phyloP scores from a whole-genome alignment of 1,140 invertebrate genomes.

The Drosophila pachea region DNA sequence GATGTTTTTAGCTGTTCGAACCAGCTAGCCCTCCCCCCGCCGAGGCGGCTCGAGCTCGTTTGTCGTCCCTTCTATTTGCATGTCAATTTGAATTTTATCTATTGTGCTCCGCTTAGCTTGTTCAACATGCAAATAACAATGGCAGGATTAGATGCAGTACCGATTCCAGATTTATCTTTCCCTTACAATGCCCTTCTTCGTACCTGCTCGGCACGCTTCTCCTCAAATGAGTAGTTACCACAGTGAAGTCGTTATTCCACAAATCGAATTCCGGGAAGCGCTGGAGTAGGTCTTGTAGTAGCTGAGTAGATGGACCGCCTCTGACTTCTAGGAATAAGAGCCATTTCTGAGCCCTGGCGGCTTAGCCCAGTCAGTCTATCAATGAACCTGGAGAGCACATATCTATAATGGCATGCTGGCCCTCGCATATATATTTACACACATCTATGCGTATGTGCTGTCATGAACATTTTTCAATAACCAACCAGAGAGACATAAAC shows the following conservation, averaged over 20 bases:
- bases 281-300: no score
- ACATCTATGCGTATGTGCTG: neutral
- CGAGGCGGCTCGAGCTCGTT: neutral
- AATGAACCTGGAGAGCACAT: no score
- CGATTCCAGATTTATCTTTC: constrained; percentile 9
- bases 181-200: neutral
- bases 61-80: constrained; percentile 63
- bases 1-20: constrained; percentile 54
- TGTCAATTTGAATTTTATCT: constrained; percentile 76
- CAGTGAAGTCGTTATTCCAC: no score
- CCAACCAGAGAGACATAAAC: constrained; percentile 40
- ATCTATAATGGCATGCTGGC: no score
- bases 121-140: constrained; percentile 64
- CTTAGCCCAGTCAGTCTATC: no score
- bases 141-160: constrained; percentile 55
- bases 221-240: no score
- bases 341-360: neutral
- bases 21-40: neutral
- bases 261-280: no score
- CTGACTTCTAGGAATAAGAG: no score
- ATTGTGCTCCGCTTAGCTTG: constrained; percentile 65
- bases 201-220: constrained; percentile 1
- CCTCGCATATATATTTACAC: no score
- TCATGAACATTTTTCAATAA: constrained; percentile 28
- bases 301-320: no score